Base-by-base conservation (phyloP, 2,888 invertebrate genomes). In the Arge pagana region DNA sequence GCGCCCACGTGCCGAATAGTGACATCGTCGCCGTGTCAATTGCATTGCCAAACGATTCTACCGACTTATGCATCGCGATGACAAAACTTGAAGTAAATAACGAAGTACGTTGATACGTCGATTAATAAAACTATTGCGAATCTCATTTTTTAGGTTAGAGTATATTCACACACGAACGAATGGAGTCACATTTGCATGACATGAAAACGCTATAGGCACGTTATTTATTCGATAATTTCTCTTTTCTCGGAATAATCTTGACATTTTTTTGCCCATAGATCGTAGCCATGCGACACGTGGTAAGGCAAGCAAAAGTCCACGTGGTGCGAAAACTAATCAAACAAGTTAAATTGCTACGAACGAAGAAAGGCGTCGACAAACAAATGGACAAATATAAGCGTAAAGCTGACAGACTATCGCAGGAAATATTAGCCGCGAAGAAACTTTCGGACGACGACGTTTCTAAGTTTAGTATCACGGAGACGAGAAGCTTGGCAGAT, bases 371-470 rank as follows among this genome's bases (percentile, higher is more conserved):
- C 3, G 62, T 60, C 6, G 71, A 72, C 16, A 61, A 58, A n/a
- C 62, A 68, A 6, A 33, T 60, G 1, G 63, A 66, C 6, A 76
- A 71, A 49, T 65, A 64, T 48, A 63, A 63, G 18, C 59, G 60
- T 4, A 67, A 68, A 55, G 68, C 68, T 0, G 63, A 69, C 3
- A 71, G 59, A 50, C 40, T 72, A 3, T 41, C 63, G 1, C 61
- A 54, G 3, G 73, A 76, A 53, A 58, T 75, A 1, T 28, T 58
- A 1, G 61, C 66, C 1, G 23, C 69, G 1, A 76, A 76, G 42
- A 62, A 50, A n/a, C 52, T 72, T 1, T 67, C 71, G 41, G 68
- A 72, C 1, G 74, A 76, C 41, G 70, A 71, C 2, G 62, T 74
- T 23, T 62, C 70, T 0, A 70, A 60, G 58, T 72, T 66, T 54